Evolutionary conservation across 2,888 invertebrate species (phyloP).

Genomic region (Xestia xanthographa): DNA sequence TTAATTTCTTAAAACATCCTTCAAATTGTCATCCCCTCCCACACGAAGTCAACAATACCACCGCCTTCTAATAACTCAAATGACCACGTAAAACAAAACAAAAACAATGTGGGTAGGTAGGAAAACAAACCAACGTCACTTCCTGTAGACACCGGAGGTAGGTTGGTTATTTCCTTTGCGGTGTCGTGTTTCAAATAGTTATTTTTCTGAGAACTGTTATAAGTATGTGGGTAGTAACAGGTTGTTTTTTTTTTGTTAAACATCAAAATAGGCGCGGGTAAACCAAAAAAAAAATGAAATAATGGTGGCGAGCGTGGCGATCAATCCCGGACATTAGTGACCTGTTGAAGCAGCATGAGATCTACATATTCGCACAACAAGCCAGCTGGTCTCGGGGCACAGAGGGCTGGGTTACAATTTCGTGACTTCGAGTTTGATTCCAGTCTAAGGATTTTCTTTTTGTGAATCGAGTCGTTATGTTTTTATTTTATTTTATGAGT

Average conservation of each 20-base stretch:
- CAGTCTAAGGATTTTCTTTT: no score
- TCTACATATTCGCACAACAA: no score
- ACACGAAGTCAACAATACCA: not conserved
- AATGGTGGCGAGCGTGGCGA: no score
- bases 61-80: not conserved
- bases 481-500: no score
- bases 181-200: not conserved
- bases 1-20: slow-evolving; percentile 3
- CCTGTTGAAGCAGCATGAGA: no score
- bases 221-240: not conserved
- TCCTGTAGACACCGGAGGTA: slow-evolving; percentile 2
- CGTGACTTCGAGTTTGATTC: no score
- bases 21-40: not conserved
- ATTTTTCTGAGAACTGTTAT: slow-evolving; percentile 1
- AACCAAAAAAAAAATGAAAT: no score
- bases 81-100: slow-evolving; percentile 5
- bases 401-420: no score
- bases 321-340: no score
- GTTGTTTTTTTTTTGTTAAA: not conserved
- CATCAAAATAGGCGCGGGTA: no score
- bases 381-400: no score
- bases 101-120: slow-evolving; percentile 4
- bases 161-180: not conserved
- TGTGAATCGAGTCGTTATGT: no score
- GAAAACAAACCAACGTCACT: slow-evolving; percentile 31